Conservation (phyloP, 1,140 invertebrate genomes). For the Penaeus japonicus region DNA sequence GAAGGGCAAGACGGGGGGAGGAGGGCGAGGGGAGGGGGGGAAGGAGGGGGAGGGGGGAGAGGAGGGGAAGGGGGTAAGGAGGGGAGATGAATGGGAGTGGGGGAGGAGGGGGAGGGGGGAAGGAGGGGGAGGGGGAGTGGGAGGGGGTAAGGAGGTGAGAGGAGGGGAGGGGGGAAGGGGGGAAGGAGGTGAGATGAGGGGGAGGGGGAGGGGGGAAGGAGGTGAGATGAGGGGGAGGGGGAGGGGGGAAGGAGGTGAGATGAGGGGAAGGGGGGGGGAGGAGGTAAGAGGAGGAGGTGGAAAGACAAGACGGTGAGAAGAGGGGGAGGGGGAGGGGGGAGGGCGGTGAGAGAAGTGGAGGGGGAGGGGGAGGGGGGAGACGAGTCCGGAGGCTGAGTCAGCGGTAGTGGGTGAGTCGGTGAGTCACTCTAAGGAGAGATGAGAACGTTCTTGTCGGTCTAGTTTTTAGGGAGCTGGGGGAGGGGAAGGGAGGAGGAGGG, state of each 20-base stretch:
- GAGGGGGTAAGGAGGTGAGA: not conserved
- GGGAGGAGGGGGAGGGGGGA: not conserved
- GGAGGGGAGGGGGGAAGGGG: not conserved
- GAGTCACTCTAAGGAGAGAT: too few species aligned
- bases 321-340: not conserved
- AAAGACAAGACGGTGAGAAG: not conserved
- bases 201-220: not conserved
- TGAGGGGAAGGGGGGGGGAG: not conserved
- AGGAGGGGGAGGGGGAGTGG: not conserved
- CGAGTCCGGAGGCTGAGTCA: not conserved
- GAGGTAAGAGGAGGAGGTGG: not conserved
- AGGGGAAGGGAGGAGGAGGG: not conserved
- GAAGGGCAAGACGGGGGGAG: not conserved
- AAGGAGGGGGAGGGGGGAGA: not conserved
- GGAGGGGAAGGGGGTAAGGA: not conserved
- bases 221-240: not conserved
- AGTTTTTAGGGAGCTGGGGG: not conserved
- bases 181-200: not conserved
- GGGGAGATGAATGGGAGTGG: not conserved
- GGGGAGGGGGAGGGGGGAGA: not conserved
- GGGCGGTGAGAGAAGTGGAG: not conserved
- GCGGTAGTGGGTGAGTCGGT: too few species aligned
- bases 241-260: not conserved
- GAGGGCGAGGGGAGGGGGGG: not conserved
- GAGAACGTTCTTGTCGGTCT: too few species aligned